A percentile compares a stretch with the other conserved stretches of the same genome.
Evolutionary conservation across 2,888 invertebrate genomes (phyloP).

Genomic region (Perizoma flavofasciatum): DNA sequence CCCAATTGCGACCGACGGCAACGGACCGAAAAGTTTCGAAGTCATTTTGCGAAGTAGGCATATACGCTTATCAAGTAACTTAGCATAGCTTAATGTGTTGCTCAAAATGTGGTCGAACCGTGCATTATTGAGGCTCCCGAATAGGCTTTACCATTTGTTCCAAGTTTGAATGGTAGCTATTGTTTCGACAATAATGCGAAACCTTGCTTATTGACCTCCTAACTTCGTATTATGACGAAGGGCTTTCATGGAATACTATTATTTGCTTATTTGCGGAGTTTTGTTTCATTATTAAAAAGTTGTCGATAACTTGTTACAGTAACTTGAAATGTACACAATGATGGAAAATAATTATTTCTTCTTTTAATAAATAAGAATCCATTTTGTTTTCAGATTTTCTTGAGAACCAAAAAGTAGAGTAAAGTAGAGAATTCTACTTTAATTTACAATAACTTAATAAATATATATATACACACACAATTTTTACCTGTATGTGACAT

Average conservation of each 20-base stretch:
- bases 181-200: constrained; percentile 35
- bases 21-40: constrained; percentile 27
- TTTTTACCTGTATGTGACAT: too few relatives aligned
- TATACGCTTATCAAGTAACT: constrained; percentile 16
- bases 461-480: too few relatives aligned
- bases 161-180: constrained; percentile 34
- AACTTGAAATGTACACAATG: constrained; percentile 1
- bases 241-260: constrained; percentile 10
- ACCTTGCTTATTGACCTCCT: constrained; percentile 23
- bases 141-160: constrained; percentile 35
- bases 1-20: not conserved
- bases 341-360: not conserved
- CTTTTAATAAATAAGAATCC: too few relatives aligned
- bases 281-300: constrained; percentile 13
- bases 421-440: too few relatives aligned
- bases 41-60: constrained; percentile 31
- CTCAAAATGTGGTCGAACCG: constrained; percentile 4
- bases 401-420: too few relatives aligned
- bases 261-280: constrained; percentile 19
- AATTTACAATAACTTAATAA: too few relatives aligned
- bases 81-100: constrained; percentile 21
- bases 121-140: constrained; percentile 35
- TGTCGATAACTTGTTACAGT: constrained; percentile 4
- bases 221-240: constrained; percentile 10
- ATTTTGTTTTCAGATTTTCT: too few relatives aligned